phyloP scores from a whole-genome alignment of 2,113 vertebrate genomes.

The Macaca nemestrina region DNA sequence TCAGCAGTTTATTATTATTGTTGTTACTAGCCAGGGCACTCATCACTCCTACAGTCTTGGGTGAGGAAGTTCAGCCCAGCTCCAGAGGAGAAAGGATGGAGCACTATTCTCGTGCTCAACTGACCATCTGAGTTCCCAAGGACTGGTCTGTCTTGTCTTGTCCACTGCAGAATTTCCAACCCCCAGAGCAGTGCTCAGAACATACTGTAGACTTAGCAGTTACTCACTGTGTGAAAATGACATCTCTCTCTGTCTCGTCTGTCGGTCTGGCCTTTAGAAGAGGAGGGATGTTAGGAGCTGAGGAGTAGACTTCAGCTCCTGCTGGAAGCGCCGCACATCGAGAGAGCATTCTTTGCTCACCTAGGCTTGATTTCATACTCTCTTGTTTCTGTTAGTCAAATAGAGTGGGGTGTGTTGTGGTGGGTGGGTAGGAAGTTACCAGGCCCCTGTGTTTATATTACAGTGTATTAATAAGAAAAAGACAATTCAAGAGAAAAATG shows the following conservation, averaged over 20 bases:
- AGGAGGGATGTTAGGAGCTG: not conserved
- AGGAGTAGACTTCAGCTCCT: not conserved
- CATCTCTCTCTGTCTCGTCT: not conserved
- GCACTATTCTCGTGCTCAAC: accelerated
- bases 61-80: not conserved
- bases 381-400: not conserved
- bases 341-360: not conserved
- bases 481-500: not conserved
- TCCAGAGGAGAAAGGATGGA: not conserved
- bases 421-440: not conserved
- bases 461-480: not conserved
- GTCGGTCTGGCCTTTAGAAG: not conserved
- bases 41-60: no score
- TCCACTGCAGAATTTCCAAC: not conserved
- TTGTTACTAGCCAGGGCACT: not conserved
- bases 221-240: not conserved
- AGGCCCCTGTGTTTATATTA: not conserved
- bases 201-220: not conserved
- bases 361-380: not conserved
- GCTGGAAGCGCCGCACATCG: not conserved
- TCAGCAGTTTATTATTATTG: not conserved
- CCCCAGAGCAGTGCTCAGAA: not conserved
- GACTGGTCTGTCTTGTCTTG: not conserved
- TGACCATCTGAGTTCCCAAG: not conserved
- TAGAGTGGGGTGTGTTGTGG: accelerated